Evolutionary conservation across 2,797 vertebrate genomes (phyloP).

Genomic region (Apogon hyalosoma): DNA sequence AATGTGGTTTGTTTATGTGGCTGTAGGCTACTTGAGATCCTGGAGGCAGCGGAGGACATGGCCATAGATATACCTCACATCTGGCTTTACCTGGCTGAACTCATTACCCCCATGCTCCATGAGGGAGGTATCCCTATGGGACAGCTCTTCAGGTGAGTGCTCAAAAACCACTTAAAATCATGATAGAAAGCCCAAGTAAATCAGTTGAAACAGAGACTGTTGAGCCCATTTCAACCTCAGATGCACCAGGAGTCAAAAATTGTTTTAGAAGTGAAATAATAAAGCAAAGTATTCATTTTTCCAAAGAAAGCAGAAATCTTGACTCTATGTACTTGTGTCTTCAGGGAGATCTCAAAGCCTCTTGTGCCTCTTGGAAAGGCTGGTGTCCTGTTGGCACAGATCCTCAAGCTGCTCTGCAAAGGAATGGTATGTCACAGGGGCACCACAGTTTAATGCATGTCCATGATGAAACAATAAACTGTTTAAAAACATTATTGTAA

Average conservation of each 20-base stretch:
- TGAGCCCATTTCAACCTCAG: too few species aligned
- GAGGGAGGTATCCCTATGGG: slow-evolving; percentile 95
- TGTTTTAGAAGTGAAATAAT: too few species aligned
- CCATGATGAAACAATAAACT: background rate
- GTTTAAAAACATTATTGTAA: too few species aligned
- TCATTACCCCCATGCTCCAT: slow-evolving; percentile 92
- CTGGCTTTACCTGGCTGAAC: slow-evolving; percentile 96
- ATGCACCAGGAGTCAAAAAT: too few species aligned
- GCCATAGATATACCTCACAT: slow-evolving; percentile 99
- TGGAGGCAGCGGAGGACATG: slow-evolving; percentile 95
- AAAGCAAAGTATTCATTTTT: background rate
- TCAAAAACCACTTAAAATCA: too few species aligned
- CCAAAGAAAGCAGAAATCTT: background rate
- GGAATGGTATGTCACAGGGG: slow-evolving; percentile 87
- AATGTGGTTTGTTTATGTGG: slow-evolving; percentile 1
- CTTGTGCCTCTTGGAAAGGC: slow-evolving; percentile 92
- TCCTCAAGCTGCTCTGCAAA: slow-evolving; percentile 94
- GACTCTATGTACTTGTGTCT: slow-evolving; percentile 36
- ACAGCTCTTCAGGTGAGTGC: slow-evolving; percentile 91
- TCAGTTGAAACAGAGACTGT: too few species aligned
- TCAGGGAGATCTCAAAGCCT: slow-evolving; percentile 94
- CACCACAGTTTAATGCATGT: background rate
- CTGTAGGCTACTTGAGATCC: slow-evolving; percentile 89
- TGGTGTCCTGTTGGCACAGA: slow-evolving; percentile 88
- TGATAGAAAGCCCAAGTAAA: too few species aligned